Percentiles rank a stretch among this genome's conserved stretches.
phyloP scores from a whole-genome alignment of 2,888 invertebrate genomes.

The Trissoscelio sp. region DNA sequence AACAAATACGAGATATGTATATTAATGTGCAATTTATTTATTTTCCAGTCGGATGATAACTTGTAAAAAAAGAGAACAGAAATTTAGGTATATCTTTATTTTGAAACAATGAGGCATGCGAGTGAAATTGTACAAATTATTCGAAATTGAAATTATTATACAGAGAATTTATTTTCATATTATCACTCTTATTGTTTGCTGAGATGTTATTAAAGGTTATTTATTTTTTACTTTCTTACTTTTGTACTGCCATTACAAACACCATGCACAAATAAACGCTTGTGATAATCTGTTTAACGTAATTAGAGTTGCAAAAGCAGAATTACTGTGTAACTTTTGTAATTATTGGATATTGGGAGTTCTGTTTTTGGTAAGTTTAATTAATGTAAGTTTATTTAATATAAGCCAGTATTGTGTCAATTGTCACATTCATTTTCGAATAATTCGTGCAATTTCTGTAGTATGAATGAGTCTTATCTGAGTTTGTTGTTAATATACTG shows the following conservation, averaged over 20 bases:
- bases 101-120: conserved; percentile 15
- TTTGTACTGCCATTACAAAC: conserved; percentile 47
- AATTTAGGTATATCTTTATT: conserved; percentile 34
- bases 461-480: conserved; percentile 29
- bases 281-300: no score
- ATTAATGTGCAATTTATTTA: conserved; percentile 64
- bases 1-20: conserved; percentile 53
- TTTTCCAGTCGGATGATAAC: conserved; percentile 20
- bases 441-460: conserved; percentile 37
- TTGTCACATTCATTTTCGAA: conserved; percentile 33
- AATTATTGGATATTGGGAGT: not conserved
- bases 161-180: conserved; percentile 3
- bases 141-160: no score
- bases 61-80: conserved; percentile 48
- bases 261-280: conserved; percentile 30
- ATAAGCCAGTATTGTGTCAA: conserved; percentile 22
- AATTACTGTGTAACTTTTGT: not conserved
- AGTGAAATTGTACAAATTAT: conserved; percentile 36
- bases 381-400: not conserved
- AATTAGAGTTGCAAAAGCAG: conserved; percentile 9
- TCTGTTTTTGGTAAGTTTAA: no score
- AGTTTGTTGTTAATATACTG: conserved; percentile 25
- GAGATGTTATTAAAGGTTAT: not conserved
- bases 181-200: not conserved
- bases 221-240: conserved; percentile 13